Evolutionary conservation across 2,888 invertebrate species (phyloP).

Genomic region (Drepana falcataria): DNA sequence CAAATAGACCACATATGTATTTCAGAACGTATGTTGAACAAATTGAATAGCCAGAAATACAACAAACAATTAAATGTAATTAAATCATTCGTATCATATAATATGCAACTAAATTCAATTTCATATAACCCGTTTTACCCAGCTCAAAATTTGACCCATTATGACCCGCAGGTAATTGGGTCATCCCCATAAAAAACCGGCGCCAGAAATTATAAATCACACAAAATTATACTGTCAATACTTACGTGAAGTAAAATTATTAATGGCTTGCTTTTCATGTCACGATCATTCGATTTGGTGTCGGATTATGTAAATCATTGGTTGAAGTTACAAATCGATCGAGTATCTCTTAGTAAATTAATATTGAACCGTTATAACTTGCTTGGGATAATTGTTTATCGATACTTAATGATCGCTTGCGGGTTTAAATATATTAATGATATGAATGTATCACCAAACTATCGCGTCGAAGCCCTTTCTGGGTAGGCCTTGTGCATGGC

Average conservation of each 20-base stretch:
- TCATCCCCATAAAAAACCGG: constrained; percentile 25
- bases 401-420: not conserved
- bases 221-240: constrained; percentile 42
- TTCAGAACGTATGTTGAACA: no score
- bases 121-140: not conserved
- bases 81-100: no score
- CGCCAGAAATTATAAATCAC: constrained; percentile 38
- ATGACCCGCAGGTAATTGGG: constrained; percentile 27
- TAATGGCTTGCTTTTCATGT: constrained; percentile 15
- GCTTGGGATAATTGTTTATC: not conserved
- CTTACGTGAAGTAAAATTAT: constrained; percentile 8
- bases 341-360: constrained; percentile 7
- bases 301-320: constrained; percentile 20
- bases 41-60: no score
- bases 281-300: constrained; percentile 15
- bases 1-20: no score
- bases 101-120: not conserved
- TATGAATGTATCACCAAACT: no score
- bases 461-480: no score
- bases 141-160: constrained; percentile 10
- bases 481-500: no score
- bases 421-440: not conserved
- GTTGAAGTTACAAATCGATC: constrained; percentile 15
- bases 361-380: not conserved
- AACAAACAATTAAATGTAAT: no score